Percentiles rank a stretch among this genome's conserved stretches.
These are phyloP conservation scores for Oeneis ivallda DNA, from an alignment of 2,888 invertebrate genomes.

Conservation along the genomic window DNA sequence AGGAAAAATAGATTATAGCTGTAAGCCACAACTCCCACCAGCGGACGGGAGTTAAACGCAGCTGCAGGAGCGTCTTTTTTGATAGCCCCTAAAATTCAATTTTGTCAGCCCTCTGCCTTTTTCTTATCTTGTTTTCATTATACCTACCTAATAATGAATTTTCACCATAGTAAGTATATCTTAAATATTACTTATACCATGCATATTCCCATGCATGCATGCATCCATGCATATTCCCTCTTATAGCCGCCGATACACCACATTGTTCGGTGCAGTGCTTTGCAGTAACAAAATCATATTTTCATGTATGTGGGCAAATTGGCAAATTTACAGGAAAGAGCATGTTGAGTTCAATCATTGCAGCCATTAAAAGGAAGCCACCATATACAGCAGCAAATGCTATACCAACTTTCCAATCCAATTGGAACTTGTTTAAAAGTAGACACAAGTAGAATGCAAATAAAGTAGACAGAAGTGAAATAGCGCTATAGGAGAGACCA, in stretches of 20 bases:
- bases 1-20: too few relatives aligned
- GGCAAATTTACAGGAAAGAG: slow-evolving; percentile 89
- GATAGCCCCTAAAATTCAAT: too few relatives aligned
- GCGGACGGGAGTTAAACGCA: too few relatives aligned
- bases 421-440: slow-evolving; percentile 84
- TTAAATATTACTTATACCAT: not conserved
- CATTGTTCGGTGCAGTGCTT: not conserved
- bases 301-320: slow-evolving; percentile 80
- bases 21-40: too few relatives aligned
- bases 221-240: not conserved
- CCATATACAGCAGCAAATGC: slow-evolving; percentile 85
- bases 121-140: too few relatives aligned
- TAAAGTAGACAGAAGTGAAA: slow-evolving; percentile 87
- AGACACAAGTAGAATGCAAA: slow-evolving; percentile 85
- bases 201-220: too few relatives aligned
- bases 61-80: too few relatives aligned
- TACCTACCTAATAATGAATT: too few relatives aligned
- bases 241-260: not conserved
- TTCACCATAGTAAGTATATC: too few relatives aligned
- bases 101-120: too few relatives aligned
- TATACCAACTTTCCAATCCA: slow-evolving; percentile 87
- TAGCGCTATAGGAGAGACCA: slow-evolving; percentile 88
- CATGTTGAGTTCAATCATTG: slow-evolving; percentile 88
- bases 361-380: slow-evolving; percentile 85
- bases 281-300: not conserved